Evolutionary conservation across 2,797 vertebrate genomes (phyloP).

Genomic region (Enteromius fasciolatus): DNA sequence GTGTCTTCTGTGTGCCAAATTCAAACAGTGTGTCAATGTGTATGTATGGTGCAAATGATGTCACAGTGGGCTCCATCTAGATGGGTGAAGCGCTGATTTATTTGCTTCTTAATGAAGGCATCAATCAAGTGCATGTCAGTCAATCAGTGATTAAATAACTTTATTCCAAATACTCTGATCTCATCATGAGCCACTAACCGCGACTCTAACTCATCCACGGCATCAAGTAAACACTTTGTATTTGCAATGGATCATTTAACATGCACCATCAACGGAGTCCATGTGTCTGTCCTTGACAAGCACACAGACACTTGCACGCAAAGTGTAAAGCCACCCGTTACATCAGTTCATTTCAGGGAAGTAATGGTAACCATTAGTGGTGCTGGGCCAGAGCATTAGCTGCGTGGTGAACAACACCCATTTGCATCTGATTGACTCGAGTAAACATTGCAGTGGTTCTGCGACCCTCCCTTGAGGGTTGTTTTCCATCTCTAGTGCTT

Average conservation of each 20-base stretch:
- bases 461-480: neutral
- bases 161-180: slow-evolving; percentile 45
- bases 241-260: slow-evolving; percentile 46
- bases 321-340: slow-evolving; percentile 21
- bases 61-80: slow-evolving; percentile 41
- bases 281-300: slow-evolving; percentile 8
- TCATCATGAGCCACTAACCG: slow-evolving; percentile 33
- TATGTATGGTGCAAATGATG: slow-evolving; percentile 47
- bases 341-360: slow-evolving; percentile 18
- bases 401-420: slow-evolving; percentile 37
- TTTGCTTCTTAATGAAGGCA: slow-evolving; percentile 54
- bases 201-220: slow-evolving; percentile 48
- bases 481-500: slow-evolving; percentile 11
- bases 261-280: neutral
- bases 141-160: slow-evolving; percentile 45
- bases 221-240: slow-evolving; percentile 56
- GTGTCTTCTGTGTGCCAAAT: slow-evolving; percentile 1
- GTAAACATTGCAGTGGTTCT: slow-evolving; percentile 12
- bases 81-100: slow-evolving; percentile 65
- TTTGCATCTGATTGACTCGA: slow-evolving; percentile 51
- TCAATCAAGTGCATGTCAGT: slow-evolving; percentile 48
- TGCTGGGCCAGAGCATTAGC: slow-evolving; percentile 39
- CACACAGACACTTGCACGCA: slow-evolving; percentile 1
- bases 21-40: slow-evolving; percentile 18
- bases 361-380: slow-evolving; percentile 29